Percentiles rank a stretch among this genome's conserved stretches.
Evolutionary conservation across 2,888 invertebrate species (phyloP).

Genomic region (Anorthoa munda): DNA sequence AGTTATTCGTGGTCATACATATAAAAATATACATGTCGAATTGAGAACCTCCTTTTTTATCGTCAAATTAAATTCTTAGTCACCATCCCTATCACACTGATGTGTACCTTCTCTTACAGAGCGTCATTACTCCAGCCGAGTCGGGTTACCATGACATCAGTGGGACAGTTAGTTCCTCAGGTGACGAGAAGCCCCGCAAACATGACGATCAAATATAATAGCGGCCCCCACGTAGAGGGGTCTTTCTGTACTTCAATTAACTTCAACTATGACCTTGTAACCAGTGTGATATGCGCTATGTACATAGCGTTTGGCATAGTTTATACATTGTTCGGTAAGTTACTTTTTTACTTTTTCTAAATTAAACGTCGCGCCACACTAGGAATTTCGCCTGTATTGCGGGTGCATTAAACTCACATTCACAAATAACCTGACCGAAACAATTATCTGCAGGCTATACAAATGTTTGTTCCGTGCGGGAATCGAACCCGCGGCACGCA

Average conservation of each 20-base stretch:
- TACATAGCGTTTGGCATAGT: slow-evolving; percentile 95
- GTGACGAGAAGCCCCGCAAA: slow-evolving; percentile 87
- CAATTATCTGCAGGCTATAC: too few relatives aligned
- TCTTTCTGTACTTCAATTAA: slow-evolving; percentile 90
- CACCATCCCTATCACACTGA: not conserved
- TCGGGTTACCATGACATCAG: slow-evolving; percentile 82
- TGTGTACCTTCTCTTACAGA: slow-evolving; percentile 1
- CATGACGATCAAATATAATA: slow-evolving; percentile 80
- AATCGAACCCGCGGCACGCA: too few relatives aligned
- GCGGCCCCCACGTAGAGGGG: slow-evolving; percentile 85
- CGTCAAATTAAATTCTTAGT: too few relatives aligned
- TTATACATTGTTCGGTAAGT: slow-evolving; percentile 95
- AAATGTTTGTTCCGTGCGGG: too few relatives aligned
- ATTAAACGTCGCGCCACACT: too few relatives aligned
- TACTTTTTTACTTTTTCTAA: not conserved
- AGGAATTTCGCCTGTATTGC: too few relatives aligned
- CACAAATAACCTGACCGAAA: too few relatives aligned
- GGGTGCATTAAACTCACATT: too few relatives aligned
- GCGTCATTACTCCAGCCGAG: slow-evolving; percentile 2
- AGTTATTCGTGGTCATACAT: too few relatives aligned
- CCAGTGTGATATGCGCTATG: slow-evolving; percentile 93
- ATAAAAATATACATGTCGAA: too few relatives aligned
- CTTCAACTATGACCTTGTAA: slow-evolving; percentile 92
- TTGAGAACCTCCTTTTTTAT: too few relatives aligned
- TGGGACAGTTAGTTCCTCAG: slow-evolving; percentile 91